Percentiles rank a stretch among this genome's conserved stretches.
These are phyloP conservation scores for Eospalax fontanierii DNA, from an alignment of 2,797 vertebrate species.

Conservation along the genomic window DNA sequence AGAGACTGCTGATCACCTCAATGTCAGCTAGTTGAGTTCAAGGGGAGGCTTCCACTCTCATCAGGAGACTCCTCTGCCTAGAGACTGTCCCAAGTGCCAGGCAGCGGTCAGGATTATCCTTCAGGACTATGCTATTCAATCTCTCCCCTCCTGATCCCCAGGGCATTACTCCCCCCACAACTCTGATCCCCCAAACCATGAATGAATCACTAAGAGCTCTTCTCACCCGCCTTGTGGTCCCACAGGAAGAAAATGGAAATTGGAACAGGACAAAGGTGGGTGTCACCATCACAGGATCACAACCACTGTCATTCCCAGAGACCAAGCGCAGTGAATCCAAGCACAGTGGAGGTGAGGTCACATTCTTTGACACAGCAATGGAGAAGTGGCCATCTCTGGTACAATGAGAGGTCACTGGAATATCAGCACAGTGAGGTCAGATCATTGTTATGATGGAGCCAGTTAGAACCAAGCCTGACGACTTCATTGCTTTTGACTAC, in stretches of 20 bases:
- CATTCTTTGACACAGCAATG: slow-evolving; percentile 75
- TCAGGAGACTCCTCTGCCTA: no score
- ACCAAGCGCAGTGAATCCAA: slow-evolving; percentile 83
- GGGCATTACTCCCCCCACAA: background rate
- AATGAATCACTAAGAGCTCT: accelerated
- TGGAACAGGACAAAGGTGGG: slow-evolving; percentile 81
- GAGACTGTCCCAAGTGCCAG: background rate
- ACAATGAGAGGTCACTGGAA: slow-evolving; percentile 87
- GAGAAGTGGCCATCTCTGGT: slow-evolving; percentile 79
- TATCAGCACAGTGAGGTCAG: background rate
- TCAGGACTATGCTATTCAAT: no score
- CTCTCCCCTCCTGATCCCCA: accelerated
- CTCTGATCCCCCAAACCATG: no score
- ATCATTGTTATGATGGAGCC: accelerated
- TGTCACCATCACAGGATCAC: slow-evolving; percentile 77
- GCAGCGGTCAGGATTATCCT: background rate
- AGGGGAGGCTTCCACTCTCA: background rate
- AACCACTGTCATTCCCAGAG: slow-evolving; percentile 59
- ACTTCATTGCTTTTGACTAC: background rate
- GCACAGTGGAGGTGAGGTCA: slow-evolving; percentile 80
- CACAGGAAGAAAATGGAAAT: slow-evolving; percentile 87
- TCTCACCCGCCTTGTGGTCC: slow-evolving; percentile 84
- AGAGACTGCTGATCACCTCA: no score
- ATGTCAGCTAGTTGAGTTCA: background rate
- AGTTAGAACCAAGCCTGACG: background rate